Conservation (phyloP, 1,140 invertebrate species). For the Pteromalus puparum region DNA sequence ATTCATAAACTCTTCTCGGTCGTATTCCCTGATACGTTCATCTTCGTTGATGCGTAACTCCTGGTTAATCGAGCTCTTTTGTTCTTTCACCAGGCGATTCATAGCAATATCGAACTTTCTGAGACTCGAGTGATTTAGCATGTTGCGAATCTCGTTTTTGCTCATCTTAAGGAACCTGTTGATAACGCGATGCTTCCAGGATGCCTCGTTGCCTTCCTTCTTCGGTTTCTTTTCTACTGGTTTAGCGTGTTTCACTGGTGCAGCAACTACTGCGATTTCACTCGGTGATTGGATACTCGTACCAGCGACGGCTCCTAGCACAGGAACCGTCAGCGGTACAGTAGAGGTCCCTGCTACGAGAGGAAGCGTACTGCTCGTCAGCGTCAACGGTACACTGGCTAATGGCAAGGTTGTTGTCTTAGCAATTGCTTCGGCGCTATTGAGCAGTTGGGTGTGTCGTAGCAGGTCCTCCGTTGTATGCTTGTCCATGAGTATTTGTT, state of each 20-base stretch:
- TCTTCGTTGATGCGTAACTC: slow-evolving; percentile 68
- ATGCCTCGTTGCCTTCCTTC: slow-evolving; percentile 52
- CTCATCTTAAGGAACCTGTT: slow-evolving; percentile 73
- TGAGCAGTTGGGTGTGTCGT: slow-evolving; percentile 30
- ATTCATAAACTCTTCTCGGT: slow-evolving; percentile 71
- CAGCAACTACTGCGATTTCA: not conserved
- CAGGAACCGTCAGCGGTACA: not conserved
- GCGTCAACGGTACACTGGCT: not conserved
- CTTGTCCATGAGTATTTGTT: slow-evolving; percentile 46
- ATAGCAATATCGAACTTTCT: slow-evolving; percentile 73
- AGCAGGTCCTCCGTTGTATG: slow-evolving; percentile 43
- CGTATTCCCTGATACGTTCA: slow-evolving; percentile 67
- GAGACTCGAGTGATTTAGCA: slow-evolving; percentile 72
- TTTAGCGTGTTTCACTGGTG: not conserved
- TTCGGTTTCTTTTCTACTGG: not conserved
- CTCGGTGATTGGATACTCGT: not conserved
- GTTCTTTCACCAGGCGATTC: slow-evolving; percentile 72
- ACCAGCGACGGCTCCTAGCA: not conserved
- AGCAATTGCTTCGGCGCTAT: slow-evolving; percentile 14
- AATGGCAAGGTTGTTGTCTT: not conserved
- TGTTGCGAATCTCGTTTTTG: slow-evolving; percentile 72
- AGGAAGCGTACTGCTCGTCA: not conserved
- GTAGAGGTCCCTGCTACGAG: not conserved
- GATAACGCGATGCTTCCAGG: slow-evolving; percentile 71
- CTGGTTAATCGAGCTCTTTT: slow-evolving; percentile 62